These are phyloP conservation scores for Phalacrocorax aristotelis DNA, from an alignment of 2,113 vertebrate species.

Conservation along the genomic window DNA sequence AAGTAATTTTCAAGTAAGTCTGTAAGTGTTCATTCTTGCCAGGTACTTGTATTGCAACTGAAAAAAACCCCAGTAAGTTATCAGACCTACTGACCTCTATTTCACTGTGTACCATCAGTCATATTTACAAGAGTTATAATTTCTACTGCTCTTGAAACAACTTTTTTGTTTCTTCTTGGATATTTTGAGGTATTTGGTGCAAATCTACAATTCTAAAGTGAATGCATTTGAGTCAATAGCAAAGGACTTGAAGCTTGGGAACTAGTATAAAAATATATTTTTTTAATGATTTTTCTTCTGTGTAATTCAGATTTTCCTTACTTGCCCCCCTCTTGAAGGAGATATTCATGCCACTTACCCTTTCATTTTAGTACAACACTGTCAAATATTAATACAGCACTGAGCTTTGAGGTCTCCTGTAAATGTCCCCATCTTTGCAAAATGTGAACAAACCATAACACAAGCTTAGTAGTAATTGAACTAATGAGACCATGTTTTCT, in stretches of 20 bases:
- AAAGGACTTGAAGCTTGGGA: background rate
- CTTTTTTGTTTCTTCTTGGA: background rate
- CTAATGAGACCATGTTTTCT: background rate
- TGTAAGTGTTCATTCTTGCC: background rate
- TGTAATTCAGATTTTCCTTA: background rate
- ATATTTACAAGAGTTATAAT: background rate
- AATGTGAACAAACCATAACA: background rate
- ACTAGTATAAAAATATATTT: background rate
- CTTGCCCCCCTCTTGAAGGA: background rate
- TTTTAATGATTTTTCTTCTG: background rate
- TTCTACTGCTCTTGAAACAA: background rate
- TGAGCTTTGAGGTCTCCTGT: background rate
- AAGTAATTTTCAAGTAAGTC: background rate
- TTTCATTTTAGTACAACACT: background rate
- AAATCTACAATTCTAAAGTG: background rate
- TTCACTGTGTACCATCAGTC: background rate
- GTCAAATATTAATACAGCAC: background rate
- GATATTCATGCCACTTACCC: background rate
- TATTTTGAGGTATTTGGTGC: background rate
- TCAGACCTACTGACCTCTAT: background rate
- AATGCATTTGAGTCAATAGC: background rate
- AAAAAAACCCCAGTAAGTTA: background rate
- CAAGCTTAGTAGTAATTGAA: background rate
- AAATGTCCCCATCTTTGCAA: background rate
- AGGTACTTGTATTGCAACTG: background rate